A percentile compares a stretch with the other conserved stretches of the same genome.
Conservation (phyloP, 2,797 vertebrate genomes). For the Valencia hispanica region DNA sequence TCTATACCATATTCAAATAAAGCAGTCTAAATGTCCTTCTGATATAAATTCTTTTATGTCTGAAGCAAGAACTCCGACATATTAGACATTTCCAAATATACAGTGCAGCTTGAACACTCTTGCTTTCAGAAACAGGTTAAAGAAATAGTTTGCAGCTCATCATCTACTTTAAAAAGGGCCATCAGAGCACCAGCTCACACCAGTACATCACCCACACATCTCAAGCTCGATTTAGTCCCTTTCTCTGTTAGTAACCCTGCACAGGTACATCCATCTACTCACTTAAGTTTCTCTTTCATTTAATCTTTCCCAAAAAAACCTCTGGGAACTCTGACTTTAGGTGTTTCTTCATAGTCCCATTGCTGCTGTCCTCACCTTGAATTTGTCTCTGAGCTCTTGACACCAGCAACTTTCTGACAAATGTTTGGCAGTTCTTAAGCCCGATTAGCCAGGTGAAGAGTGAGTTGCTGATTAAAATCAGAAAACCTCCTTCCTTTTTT, state of each 20-base stretch:
- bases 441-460: not conserved
- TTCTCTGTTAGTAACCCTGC: not conserved
- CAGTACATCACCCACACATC: not conserved
- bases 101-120: not conserved
- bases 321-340: not conserved
- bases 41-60: not conserved
- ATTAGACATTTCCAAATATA: not conserved
- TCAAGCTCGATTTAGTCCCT: not conserved
- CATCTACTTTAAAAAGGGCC: conserved; percentile 1
- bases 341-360: not conserved
- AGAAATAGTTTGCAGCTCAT: not conserved
- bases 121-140: conserved; percentile 1
- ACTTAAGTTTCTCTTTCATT: not conserved
- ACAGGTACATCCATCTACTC: not conserved
- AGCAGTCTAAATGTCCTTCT: not conserved
- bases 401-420: not conserved
- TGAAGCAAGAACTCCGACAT: not conserved
- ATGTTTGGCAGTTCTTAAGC: not conserved
- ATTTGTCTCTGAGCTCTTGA: not conserved
- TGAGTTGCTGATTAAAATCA: not conserved
- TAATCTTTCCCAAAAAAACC: conserved; percentile 1
- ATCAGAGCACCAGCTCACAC: not conserved
- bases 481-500: not conserved
- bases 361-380: conserved; percentile 5
- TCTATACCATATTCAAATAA: not conserved